Evolutionary conservation across 2,888 invertebrate genomes (phyloP).

Genomic region (Spicauda simplicius): DNA sequence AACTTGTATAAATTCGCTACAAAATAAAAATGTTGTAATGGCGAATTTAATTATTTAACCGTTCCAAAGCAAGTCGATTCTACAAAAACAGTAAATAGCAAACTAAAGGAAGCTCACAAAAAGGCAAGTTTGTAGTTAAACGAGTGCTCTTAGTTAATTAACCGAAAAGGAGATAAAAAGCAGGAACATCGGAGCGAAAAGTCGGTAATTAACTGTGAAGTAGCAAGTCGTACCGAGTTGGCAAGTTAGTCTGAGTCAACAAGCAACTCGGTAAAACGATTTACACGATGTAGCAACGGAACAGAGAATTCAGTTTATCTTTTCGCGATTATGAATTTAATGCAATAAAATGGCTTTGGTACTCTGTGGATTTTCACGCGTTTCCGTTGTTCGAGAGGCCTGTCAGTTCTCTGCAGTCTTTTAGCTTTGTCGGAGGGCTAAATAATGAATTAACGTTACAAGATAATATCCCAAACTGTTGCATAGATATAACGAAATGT

Average conservation of each 20-base stretch:
- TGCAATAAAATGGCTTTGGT: too few relatives aligned
- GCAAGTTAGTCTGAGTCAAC: slow-evolving; percentile 32
- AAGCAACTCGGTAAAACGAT: slow-evolving; percentile 25
- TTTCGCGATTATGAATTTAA: background rate
- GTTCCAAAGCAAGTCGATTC: slow-evolving; percentile 3
- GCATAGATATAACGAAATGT: too few relatives aligned
- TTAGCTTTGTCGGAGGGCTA: too few relatives aligned
- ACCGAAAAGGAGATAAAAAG: slow-evolving; percentile 48
- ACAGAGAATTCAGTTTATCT: background rate
- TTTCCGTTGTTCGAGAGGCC: too few relatives aligned
- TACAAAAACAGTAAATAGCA: slow-evolving; percentile 26
- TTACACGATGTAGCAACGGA: slow-evolving; percentile 1
- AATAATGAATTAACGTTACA: too few relatives aligned
- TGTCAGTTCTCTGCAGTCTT: too few relatives aligned
- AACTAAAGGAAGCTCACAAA: slow-evolving; percentile 32
- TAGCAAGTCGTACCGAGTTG: slow-evolving; percentile 41
- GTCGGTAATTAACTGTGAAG: slow-evolving; percentile 53
- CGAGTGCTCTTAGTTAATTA: slow-evolving; percentile 50
- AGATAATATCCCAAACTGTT: too few relatives aligned
- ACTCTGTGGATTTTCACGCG: too few relatives aligned
- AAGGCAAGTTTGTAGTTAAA: slow-evolving; percentile 40
- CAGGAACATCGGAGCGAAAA: slow-evolving; percentile 51
- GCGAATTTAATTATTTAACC: slow-evolving; percentile 21
- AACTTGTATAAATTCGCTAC: background rate
- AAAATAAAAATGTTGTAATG: background rate